These are phyloP conservation scores for Drosophila pseudotakahashii DNA, from an alignment of 2,888 invertebrate species.

Conservation along the genomic window DNA sequence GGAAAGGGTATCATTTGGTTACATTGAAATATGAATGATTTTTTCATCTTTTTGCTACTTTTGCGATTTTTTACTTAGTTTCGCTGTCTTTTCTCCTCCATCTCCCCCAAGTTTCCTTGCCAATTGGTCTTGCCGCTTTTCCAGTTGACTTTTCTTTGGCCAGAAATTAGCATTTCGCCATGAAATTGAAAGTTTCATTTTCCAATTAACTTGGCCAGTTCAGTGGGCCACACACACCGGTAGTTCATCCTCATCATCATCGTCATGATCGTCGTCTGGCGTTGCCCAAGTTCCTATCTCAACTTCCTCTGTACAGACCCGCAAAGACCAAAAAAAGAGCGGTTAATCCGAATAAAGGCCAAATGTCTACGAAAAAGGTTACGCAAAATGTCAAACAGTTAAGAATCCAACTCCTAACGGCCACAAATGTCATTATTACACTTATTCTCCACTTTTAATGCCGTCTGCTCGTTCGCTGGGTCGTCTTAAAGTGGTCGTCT, in stretches of 20 bases:
- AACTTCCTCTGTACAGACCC: constrained; percentile 28
- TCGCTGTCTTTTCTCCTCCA: constrained; percentile 8
- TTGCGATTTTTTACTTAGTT: constrained; percentile 28
- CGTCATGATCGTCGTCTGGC: constrained; percentile 7
- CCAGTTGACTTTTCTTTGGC: constrained; percentile 39
- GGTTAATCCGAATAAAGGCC: constrained; percentile 64
- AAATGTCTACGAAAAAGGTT: constrained; percentile 81
- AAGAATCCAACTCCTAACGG: constrained; percentile 80
- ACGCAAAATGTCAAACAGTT: constrained; percentile 83
- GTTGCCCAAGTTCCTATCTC: constrained; percentile 34
- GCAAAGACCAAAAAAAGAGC: constrained; percentile 9
- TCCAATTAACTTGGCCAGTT: constrained; percentile 51
- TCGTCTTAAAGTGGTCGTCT: constrained; percentile 20
- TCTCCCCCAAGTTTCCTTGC: constrained; percentile 8
- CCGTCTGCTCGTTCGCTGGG: constrained; percentile 59
- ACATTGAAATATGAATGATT: background rate
- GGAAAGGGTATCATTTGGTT: background rate
- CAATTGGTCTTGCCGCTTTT: constrained; percentile 30
- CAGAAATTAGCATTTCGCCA: constrained; percentile 49
- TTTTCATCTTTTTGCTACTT: constrained; percentile 23
- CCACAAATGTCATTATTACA: constrained; percentile 80
- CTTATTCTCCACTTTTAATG: constrained; percentile 78
- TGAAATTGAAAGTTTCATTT: constrained; percentile 69
- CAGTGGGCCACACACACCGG: constrained; percentile 41
- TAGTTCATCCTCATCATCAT: too few species aligned